Evolutionary conservation across 2,888 invertebrate species (phyloP), one percentile per base, ranked within the genome.

Genomic region (Xylocampa areola): DNA sequence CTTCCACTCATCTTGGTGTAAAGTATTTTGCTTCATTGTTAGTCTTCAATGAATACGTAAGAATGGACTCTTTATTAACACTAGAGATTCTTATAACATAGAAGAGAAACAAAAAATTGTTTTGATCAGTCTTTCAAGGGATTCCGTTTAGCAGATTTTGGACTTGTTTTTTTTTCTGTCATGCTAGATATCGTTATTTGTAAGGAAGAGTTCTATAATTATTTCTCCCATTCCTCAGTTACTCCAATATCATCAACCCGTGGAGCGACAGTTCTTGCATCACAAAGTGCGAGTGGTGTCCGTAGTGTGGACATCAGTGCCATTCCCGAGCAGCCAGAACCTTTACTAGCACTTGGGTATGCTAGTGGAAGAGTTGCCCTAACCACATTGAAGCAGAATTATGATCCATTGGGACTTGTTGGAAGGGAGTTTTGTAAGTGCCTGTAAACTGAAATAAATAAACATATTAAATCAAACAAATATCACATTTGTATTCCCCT

Each of bases 361-460:
- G 96, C 97, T 0, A 98, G 96, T 92, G 98, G 99, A n/a, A 96
- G 96, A 91, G 96, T 99, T 30, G 94, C 96, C 0, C 94, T 99
- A 4, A 96, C 97, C 21, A 96, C 96, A 7, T 96, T 98, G 77
- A 96, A 96, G 33, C 96, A 96, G 41, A 95, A 94, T 0, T 94
- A 95, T 84, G 97, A 97, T 81, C 94, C 96, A 0, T 86, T 95
- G 35, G 95, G 96, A 11, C 89, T 97, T 8, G 94, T 96, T 29
- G 97, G 97, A 50, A 96, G 96, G 84, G 98, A 98, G 88, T 96
- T 98, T 84, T 95, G 97, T 97, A 80, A 80, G 81, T 75, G 36
- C 5, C 5, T 2, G 11, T 1, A 30, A 11, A 3, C 1, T 30
- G 4, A 4, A 5, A n/a, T n/a, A n/a, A n/a, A n/a, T n/a, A n/a